Conservation (phyloP, 2,888 invertebrate genomes). For the Epistrophella euchroma region DNA sequence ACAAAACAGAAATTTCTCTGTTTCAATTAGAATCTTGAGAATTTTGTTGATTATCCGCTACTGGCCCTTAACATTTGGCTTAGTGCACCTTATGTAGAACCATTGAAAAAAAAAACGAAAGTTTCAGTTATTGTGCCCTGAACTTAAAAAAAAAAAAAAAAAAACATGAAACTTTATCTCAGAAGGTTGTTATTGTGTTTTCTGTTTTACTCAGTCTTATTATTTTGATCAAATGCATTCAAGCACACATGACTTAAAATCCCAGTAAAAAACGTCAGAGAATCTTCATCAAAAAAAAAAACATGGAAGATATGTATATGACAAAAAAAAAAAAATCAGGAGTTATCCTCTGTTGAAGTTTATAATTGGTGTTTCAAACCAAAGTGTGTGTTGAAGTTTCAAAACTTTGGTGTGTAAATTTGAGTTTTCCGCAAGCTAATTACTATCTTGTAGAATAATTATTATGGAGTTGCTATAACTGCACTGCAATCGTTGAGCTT, state of each 20-base stretch:
- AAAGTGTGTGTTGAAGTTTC: conserved; percentile 10
- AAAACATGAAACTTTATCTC: neutral
- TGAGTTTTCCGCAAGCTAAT: conserved; percentile 14
- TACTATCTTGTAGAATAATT: conserved; percentile 31
- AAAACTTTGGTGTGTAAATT: conserved; percentile 22
- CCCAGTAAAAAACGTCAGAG: neutral
- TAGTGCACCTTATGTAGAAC: neutral
- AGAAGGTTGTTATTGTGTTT: neutral
- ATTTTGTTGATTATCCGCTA: neutral
- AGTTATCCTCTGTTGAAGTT: conserved; percentile 29
- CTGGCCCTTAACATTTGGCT: neutral
- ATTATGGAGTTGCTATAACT: neutral
- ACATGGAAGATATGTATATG: neutral
- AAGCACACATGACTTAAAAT: conserved; percentile 1
- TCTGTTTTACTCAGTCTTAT: neutral
- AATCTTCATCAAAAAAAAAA: neutral
- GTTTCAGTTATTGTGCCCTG: neutral
- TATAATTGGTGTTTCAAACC: conserved; percentile 40
- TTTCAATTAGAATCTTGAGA: neutral
- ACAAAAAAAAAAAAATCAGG: neutral
- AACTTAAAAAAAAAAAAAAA: conserved; percentile 4
- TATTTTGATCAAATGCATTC: conserved; percentile 15
- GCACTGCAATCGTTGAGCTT: neutral
- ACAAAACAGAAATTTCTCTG: neutral
- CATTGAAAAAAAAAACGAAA: neutral